These are phyloP conservation scores for Sicus ferrugineus DNA, from an alignment of 2,888 invertebrate genomes.

Conservation along the genomic window DNA sequence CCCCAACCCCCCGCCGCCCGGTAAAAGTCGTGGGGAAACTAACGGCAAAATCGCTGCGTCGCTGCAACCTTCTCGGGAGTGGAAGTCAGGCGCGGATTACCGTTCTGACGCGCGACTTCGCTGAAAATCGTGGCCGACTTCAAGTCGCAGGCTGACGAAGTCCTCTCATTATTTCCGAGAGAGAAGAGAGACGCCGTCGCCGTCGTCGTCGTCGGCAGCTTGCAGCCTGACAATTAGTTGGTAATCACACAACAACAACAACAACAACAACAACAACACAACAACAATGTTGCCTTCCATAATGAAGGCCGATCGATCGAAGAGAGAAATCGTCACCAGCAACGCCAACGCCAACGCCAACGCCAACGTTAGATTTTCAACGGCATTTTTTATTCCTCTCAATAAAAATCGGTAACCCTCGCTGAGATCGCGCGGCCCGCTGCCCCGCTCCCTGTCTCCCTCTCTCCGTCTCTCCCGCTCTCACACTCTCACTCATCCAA, in stretches of 20 bases:
- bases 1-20: no score
- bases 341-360: slow-evolving; percentile 4
- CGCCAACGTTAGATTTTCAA: background rate
- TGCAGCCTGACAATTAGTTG: slow-evolving; percentile 14
- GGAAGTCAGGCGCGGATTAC: background rate
- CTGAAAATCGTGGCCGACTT: background rate
- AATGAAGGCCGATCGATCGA: slow-evolving; percentile 43
- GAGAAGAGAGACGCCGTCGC: no score
- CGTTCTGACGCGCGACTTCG: slow-evolving; percentile 17
- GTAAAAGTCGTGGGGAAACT: no score
- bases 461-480: background rate
- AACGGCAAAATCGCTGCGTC: no score
- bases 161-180: background rate
- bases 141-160: background rate
- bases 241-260: background rate
- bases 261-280: background rate
- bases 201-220: no score
- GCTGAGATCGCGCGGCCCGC: no score
- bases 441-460: background rate
- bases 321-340: slow-evolving; percentile 18
- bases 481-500: background rate
- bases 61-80: no score
- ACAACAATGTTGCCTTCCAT: slow-evolving; percentile 29
- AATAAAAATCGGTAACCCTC: no score
- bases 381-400: no score